Evolutionary conservation across 2,113 vertebrate genomes (phyloP), one percentile per base, ranked within the genome.

Genomic region (Morphnarchus princeps): DNA sequence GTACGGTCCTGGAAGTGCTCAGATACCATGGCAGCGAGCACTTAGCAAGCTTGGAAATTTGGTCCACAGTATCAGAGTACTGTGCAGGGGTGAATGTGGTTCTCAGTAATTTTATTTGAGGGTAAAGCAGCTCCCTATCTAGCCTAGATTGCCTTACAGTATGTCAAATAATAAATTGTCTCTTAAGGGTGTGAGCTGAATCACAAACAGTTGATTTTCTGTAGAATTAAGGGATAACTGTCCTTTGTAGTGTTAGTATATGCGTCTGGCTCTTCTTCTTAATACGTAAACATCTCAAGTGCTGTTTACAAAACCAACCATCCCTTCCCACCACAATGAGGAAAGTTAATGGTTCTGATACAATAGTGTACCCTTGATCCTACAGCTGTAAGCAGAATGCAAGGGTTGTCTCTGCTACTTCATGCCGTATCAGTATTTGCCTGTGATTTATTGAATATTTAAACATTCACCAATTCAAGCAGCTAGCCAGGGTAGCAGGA

Each of bases 401-500:
- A 49, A 71, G 78, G 52, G 36, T 82, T 90, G 78, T 92, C 90
- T 84, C 73, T 87, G 62, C 57, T 13, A 25, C 89, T 97, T 97
- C 81, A 83, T 90, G 86, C 85, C 66, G 65, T 90, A 87, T 95
- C 89, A 87, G 59, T 70, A 66, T 96, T 96, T 96, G 92, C 91
- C 59, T 92, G 74, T 95, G 96, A 98, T 98, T 98, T 92, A 94
- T 92, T 52, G 95, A 97, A 97, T 97, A 95, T 97, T 98, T 97
- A 97, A 97, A 82, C 87, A 94, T 97, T 96, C 92, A 95, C 97
- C 95, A 96, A 24, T 93, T 95, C 97, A 94, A 95, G 92, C 92
- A 97, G 94, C 90, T 94, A 97, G 95, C 94, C 94, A 92, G 93
- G 54, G 87, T 47, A 93, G 86, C 95, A 91, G 70, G 71, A 96